phyloP scores from a whole-genome alignment of 2,888 invertebrate species.

The Deilephila elpenor region DNA sequence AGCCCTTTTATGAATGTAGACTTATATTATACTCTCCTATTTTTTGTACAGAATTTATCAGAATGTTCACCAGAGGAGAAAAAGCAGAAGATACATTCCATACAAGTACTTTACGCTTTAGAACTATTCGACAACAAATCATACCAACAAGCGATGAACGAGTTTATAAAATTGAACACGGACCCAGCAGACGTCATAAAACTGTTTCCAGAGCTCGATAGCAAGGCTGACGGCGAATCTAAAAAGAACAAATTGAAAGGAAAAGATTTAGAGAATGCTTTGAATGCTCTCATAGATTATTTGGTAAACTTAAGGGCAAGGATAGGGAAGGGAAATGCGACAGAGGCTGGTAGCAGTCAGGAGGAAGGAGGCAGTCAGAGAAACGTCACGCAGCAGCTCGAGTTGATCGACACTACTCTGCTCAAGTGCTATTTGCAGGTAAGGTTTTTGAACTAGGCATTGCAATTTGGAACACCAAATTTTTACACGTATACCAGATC shows the following conservation, averaged over 20 bases:
- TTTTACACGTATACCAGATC: too few species aligned
- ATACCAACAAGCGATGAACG: slow-evolving; percentile 95
- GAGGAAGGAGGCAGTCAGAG: slow-evolving; percentile 56
- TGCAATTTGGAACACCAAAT: too few species aligned
- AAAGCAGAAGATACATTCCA: slow-evolving; percentile 91
- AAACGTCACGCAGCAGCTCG: slow-evolving; percentile 82
- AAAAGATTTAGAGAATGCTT: slow-evolving; percentile 93
- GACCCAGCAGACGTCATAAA: slow-evolving; percentile 98
- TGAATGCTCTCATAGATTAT: slow-evolving; percentile 95
- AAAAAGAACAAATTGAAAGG: slow-evolving; percentile 87
- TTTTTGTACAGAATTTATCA: slow-evolving; percentile 88
- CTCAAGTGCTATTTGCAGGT: slow-evolving; percentile 98
- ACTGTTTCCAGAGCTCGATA: slow-evolving; percentile 95
- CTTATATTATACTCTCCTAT: background rate
- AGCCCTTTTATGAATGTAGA: background rate
- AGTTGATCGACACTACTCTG: slow-evolving; percentile 98
- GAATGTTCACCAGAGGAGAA: slow-evolving; percentile 93
- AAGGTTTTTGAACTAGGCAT: slow-evolving; percentile 35
- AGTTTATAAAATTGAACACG: slow-evolving; percentile 94
- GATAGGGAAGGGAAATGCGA: slow-evolving; percentile 68
- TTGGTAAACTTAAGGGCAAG: slow-evolving; percentile 90
- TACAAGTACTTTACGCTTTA: slow-evolving; percentile 95
- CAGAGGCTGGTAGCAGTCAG: slow-evolving; percentile 49
- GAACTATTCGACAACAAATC: slow-evolving; percentile 95
- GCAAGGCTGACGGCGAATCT: slow-evolving; percentile 61